phyloP scores from a whole-genome alignment of 2,888 invertebrate genomes.

The Microplitis deprimator region DNA sequence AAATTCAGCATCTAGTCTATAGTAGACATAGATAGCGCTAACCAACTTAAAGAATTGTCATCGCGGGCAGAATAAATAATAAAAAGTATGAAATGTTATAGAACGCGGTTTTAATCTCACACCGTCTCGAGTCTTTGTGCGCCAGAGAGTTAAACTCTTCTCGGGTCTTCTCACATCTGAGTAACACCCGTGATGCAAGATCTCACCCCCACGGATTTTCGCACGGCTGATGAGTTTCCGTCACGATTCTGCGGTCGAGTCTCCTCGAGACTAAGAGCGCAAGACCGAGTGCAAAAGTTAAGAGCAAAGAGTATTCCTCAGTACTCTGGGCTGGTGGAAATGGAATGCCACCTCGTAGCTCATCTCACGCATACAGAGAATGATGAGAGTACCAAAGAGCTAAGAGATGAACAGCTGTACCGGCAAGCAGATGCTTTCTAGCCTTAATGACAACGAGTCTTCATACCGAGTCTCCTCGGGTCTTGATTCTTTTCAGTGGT shows the following conservation, averaged over 20 bases:
- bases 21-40: not conserved
- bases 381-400: conserved; percentile 25
- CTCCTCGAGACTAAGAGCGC: conserved; percentile 30
- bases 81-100: conserved; percentile 45
- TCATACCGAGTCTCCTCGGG: conserved; percentile 3
- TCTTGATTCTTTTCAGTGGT: not conserved
- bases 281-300: conserved; percentile 17
- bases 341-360: conserved; percentile 45
- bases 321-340: conserved; percentile 49
- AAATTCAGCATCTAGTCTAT: not conserved
- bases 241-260: conserved; percentile 59
- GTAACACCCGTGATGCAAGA: conserved; percentile 12
- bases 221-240: conserved; percentile 66
- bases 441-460: conserved; percentile 34
- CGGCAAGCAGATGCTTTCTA: conserved; percentile 28
- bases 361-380: conserved; percentile 34
- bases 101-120: conserved; percentile 51
- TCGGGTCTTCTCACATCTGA: conserved; percentile 23
- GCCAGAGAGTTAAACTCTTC: not conserved
- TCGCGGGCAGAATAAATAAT: not conserved
- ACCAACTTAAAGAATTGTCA: conserved; percentile 13
- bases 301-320: conserved; percentile 4
- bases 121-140: conserved; percentile 45
- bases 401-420: conserved; percentile 23
- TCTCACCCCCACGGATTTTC: conserved; percentile 60